Base-by-base conservation (phyloP, 1,140 invertebrate genomes). In the Lethocerus indicus region DNA sequence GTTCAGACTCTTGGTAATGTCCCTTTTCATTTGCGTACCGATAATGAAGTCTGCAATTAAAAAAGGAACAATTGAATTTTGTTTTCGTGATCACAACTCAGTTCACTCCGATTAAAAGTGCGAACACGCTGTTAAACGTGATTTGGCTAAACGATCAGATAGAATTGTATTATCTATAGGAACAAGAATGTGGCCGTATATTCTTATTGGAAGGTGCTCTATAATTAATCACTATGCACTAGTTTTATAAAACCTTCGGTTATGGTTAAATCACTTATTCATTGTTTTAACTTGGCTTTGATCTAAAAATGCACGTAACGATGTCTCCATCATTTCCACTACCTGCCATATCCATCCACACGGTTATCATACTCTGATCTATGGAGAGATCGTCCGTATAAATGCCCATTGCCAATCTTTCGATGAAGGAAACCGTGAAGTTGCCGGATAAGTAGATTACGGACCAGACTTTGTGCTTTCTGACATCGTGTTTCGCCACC, bases 391-490 rank as follows among this genome's bases (percentile, higher is more conserved):
- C 64, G 26, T 62, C 58, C 0, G 57, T 61, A 23, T 57, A 54
- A 14, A 61, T 54, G 18, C 64, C 60, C 20, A 57, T 37, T 20
- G 59, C 49, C 21, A 64, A 49, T 37, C 65, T 52, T 18, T 55
- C 54, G 13, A 65, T 40, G 2, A 71, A 48, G 49, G 67, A 65
- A 40, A 56, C 47, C 0, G 70, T 64, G 57, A 69, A 74, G 51
- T 69, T 68, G 37, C 62, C 37, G 4, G 59, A 59, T 18, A 74
- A 63, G 50, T 61, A 55, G 26, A 74, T 58, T 2, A 70, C 65
- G 16, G 69, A 70, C 71, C 71, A 74, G 7, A 61, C 58, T 14
- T 62, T 47, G 2, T 70, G 69, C 3, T 57, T 49, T 42, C 57
- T 53, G 5, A 70, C 70, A 16, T 62, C 61, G 5, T 58, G 41